phyloP scores from a whole-genome alignment of 2,113 vertebrate genomes.

The Tragelaphus buxtoni region DNA sequence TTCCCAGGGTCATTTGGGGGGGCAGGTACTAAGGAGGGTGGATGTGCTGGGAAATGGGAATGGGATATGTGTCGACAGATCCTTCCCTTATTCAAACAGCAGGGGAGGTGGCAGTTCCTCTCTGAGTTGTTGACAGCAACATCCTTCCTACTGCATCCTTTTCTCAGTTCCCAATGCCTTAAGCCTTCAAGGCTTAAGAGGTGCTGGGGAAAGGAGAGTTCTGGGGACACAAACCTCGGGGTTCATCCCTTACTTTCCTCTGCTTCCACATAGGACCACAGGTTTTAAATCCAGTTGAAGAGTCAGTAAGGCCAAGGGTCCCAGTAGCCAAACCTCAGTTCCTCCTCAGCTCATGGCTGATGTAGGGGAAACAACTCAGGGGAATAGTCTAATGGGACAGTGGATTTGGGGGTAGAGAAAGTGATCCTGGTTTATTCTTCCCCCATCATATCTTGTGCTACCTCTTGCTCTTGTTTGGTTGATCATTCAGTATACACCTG shows the following conservation, averaged over 20 bases:
- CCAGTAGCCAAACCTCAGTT: background rate
- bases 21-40: constrained; percentile 51
- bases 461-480: constrained; percentile 40
- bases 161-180: constrained; percentile 17
- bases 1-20: constrained; percentile 67
- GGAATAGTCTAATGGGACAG: background rate
- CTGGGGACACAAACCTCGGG: background rate
- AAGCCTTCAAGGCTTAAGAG: constrained; percentile 29
- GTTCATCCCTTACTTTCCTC: background rate
- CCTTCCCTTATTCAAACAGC: constrained; percentile 23
- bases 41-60: constrained; percentile 30
- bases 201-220: constrained; percentile 15
- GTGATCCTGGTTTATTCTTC: background rate
- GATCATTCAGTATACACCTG: constrained; percentile 1
- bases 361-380: background rate
- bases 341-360: background rate
- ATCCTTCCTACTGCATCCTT: background rate
- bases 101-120: constrained; percentile 20
- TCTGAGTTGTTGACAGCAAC: constrained; percentile 33
- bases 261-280: background rate
- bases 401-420: background rate
- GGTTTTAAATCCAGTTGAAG: background rate
- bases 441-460: background rate
- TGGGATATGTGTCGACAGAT: constrained; percentile 31
- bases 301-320: background rate